A percentile compares a stretch with the other conserved stretches of the same genome.
phyloP scores from a whole-genome alignment of 2,888 invertebrate genomes.

The Orgyia antiqua region DNA sequence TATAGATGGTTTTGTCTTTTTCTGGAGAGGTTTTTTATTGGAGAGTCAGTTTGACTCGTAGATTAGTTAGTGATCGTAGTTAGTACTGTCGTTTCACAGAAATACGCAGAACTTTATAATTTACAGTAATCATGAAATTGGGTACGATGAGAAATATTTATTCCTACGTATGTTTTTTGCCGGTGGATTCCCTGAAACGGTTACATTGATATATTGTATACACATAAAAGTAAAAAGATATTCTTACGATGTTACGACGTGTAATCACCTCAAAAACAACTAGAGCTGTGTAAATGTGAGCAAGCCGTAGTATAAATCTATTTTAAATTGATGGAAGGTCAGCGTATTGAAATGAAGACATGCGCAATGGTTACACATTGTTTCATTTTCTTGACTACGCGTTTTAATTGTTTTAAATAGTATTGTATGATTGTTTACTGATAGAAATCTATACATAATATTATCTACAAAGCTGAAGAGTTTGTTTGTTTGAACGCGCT shows the following conservation, averaged over 20 bases:
- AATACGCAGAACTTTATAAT: too few species aligned
- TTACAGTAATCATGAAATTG: not conserved
- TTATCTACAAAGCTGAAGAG: too few species aligned
- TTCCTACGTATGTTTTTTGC: not conserved
- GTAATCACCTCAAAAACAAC: conserved; percentile 27
- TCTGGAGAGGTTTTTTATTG: too few species aligned
- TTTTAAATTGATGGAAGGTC: conserved; percentile 73
- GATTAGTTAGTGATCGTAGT: too few species aligned
- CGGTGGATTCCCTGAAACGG: conserved; percentile 1
- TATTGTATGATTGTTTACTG: too few species aligned
- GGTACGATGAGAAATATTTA: not conserved
- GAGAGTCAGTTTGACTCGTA: too few species aligned
- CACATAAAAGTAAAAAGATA: conserved; percentile 9
- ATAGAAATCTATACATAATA: too few species aligned
- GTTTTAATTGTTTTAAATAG: too few species aligned
- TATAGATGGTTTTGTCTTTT: too few species aligned
- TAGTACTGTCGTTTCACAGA: too few species aligned
- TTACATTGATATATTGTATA: conserved; percentile 15
- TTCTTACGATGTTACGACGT: conserved; percentile 14
- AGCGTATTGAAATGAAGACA: conserved; percentile 37
- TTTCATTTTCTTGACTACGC: too few species aligned
- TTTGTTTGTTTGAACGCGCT: too few species aligned
- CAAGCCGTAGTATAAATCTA: conserved; percentile 45
- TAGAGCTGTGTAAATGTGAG: conserved; percentile 19
- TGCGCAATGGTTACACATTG: conserved; percentile 25